These are phyloP conservation scores for Drosophila gaucha DNA, from an alignment of 2,888 invertebrate genomes.

Conservation along the genomic window DNA sequence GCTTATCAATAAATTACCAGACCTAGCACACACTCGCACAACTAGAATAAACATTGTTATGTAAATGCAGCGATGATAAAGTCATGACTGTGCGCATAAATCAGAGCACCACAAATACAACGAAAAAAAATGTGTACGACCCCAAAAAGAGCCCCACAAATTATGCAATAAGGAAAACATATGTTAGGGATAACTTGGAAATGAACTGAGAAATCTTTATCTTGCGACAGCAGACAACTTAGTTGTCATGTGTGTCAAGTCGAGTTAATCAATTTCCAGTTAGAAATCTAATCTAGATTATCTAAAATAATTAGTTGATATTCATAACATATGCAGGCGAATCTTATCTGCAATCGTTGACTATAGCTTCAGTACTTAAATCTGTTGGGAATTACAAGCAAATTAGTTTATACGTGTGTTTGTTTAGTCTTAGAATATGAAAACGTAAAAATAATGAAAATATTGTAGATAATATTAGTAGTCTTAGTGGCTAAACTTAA, in stretches of 20 bases:
- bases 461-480: too few species aligned
- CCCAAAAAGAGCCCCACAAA: constrained; percentile 6
- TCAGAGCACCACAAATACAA: constrained; percentile 23
- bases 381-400: not conserved
- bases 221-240: not conserved
- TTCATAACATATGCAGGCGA: too few species aligned
- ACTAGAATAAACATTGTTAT: constrained; percentile 57
- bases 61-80: constrained; percentile 66
- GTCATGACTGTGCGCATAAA: constrained; percentile 63
- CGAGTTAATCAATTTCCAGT: constrained; percentile 3
- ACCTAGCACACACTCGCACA: constrained; percentile 7
- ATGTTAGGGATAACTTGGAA: not conserved
- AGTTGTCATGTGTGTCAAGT: not conserved
- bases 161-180: not conserved
- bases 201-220: not conserved
- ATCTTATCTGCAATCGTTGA: not conserved
- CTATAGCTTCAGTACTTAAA: not conserved
- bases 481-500: too few species aligned
- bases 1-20: constrained; percentile 74
- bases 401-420: not conserved
- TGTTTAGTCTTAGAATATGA: not conserved
- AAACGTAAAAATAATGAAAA: too few species aligned
- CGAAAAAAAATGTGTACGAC: too few species aligned
- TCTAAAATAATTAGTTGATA: not conserved
- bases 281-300: constrained; percentile 8